Evolutionary conservation across 2,888 invertebrate genomes (phyloP).

Genomic region (Lydus trimaculatus): DNA sequence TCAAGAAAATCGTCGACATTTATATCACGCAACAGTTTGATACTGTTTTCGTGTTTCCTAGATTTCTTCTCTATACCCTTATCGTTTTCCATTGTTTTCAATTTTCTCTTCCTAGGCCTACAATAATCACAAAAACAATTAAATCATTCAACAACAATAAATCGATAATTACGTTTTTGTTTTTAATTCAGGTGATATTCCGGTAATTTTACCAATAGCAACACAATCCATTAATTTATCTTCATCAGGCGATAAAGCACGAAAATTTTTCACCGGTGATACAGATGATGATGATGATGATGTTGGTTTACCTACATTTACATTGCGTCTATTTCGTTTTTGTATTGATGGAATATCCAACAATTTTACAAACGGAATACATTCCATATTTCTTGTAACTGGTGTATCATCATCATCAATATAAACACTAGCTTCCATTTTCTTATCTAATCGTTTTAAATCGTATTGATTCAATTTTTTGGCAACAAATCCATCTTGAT

Average conservation of each 20-base stretch:
- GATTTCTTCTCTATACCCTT: conserved; percentile 16
- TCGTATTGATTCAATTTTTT: conserved; percentile 20
- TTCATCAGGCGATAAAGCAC: neutral
- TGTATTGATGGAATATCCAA: conserved; percentile 5
- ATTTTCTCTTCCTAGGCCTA: conserved; percentile 22
- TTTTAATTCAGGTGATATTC: conserved; percentile 10
- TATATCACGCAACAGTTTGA: conserved; percentile 21
- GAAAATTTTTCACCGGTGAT: neutral
- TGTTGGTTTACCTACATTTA: neutral
- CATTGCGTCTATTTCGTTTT: neutral
- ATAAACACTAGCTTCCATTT: conserved; percentile 13
- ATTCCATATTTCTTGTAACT: conserved; percentile 17
- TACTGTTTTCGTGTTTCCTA: conserved; percentile 16
- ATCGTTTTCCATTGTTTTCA: neutral
- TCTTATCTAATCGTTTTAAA: conserved; percentile 16
- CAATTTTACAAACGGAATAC: conserved; percentile 9
- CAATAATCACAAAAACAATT: conserved; percentile 6
- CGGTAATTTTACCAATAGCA: neutral
- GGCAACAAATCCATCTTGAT: conserved; percentile 1
- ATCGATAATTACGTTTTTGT: neutral
- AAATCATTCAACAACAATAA: neutral
- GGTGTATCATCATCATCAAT: neutral
- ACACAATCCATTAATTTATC: conserved; percentile 23
- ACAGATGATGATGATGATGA: neutral
- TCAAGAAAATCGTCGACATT: conserved; percentile 26